Percentiles rank a stretch among this genome's conserved stretches.
phyloP scores from a whole-genome alignment of 2,888 invertebrate genomes.

The Polyommatus iphigenia region DNA sequence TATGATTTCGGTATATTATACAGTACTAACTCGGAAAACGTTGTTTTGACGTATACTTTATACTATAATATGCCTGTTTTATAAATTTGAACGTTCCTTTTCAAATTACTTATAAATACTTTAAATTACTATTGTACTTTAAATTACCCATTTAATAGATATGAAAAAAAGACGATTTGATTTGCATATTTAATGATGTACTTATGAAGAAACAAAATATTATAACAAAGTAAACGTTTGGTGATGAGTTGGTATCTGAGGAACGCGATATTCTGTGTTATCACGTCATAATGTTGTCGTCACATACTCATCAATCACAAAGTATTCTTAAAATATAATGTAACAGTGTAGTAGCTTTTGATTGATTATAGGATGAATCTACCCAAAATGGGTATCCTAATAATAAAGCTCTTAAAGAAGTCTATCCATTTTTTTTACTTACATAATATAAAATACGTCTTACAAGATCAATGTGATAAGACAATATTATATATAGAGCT shows the following conservation, averaged over 20 bases:
- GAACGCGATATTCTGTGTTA: neutral
- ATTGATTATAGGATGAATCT: slow-evolving; percentile 2
- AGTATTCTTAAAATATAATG: slow-evolving; percentile 2
- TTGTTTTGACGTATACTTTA: neutral
- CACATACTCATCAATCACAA: slow-evolving; percentile 2
- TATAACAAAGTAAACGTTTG: too few relatives aligned
- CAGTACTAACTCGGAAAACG: neutral
- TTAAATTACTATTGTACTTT: too few relatives aligned
- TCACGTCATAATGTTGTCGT: neutral
- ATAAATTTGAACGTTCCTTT: neutral
- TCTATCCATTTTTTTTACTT: neutral
- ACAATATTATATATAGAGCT: neutral
- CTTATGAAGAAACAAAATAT: too few relatives aligned
- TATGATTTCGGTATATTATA: slow-evolving; percentile 26
- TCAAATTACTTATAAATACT: too few relatives aligned
- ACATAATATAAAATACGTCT: neutral
- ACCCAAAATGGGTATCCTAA: neutral
- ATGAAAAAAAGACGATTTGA: too few relatives aligned
- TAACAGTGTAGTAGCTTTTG: slow-evolving; percentile 12
- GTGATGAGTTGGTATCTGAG: neutral
- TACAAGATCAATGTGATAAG: neutral
- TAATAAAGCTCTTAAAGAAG: neutral
- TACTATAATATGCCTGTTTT: neutral
- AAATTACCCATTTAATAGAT: too few relatives aligned
- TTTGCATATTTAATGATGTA: too few relatives aligned